Base-by-base conservation (phyloP, 2,797 vertebrate species). In the Cossypha niveicapilla region DNA sequence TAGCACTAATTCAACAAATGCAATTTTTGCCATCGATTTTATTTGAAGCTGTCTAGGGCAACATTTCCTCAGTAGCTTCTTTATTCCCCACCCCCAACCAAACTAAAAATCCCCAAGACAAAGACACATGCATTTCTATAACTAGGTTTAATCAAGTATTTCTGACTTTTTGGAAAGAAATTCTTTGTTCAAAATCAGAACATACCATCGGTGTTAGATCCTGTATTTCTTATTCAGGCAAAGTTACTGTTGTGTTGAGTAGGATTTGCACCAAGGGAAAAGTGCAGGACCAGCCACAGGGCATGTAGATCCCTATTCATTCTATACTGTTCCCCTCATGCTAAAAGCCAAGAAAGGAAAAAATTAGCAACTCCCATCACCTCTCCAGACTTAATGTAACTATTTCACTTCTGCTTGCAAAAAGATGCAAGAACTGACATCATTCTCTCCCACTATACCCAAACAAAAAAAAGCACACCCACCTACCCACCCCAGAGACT, bases 1-100 rank as follows among this genome's bases (percentile, higher is more conserved):
- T 97, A 98, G 96, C 96, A 97, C 96, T 97, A 97, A 96, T 94
- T 97, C 95, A 96, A 98, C 97, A 96, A 97, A 97, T 96, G 97
- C 86, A 92, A 86, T 96, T 96, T 96, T 96, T 95, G 68, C 95
- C 97, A 97, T 93, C 95, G 94, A 96, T 97, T 96, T 97, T 83
- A 96, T 89, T 89, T 97, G 97, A 97, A 97, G 96, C 96, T 97
- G 79, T 95, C 96, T 97, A 96, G 96, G 96, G 96, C 94, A 95
- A 86, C 45, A 35, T 94, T 92, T 92, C 95, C 93, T 96, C 93
- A 87, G 94, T 90, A 93, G 89, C 72, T 86, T 96, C 96, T 89
- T 73, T 71, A 88, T 86, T 92, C 65, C 65, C 96, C 54, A 3
- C 18, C 24, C 44, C 18, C 94, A 66, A 66, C 13, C 24, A 47